Evolutionary conservation across 2,797 vertebrate genomes (phyloP).

Genomic region (Macrochelys suwanniensis): DNA sequence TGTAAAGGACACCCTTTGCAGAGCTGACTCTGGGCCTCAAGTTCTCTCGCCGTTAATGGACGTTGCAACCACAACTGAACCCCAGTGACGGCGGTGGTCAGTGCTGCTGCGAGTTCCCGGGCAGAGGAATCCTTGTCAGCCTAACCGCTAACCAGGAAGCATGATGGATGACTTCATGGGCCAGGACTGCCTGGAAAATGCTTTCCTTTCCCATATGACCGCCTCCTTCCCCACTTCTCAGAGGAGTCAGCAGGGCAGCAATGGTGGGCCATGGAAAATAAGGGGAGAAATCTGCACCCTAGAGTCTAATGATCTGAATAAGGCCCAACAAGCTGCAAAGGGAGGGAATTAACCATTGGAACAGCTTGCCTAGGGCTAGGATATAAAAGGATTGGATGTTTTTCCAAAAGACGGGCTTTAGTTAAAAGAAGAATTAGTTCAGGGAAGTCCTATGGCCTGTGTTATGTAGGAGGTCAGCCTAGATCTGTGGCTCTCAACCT

Average conservation of each 20-base stretch:
- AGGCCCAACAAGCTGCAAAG: background rate
- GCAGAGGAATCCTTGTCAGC: background rate
- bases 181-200: background rate
- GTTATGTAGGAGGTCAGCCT: background rate
- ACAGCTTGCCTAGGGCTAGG: background rate
- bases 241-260: background rate
- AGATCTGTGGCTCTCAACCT: background rate
- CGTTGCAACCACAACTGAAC: background rate
- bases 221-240: background rate
- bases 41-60: background rate
- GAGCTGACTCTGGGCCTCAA: background rate
- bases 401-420: background rate
- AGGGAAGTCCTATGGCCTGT: background rate
- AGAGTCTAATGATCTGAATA: background rate
- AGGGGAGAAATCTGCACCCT: background rate
- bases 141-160: background rate
- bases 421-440: background rate
- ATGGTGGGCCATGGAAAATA: background rate
- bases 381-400: background rate
- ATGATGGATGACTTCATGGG: rapidly evolving
- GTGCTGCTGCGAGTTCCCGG: background rate
- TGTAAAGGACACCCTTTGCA: background rate
- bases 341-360: background rate
- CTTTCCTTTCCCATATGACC: background rate
- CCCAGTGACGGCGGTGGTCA: rapidly evolving